Base-by-base conservation (phyloP, 2,113 vertebrate species). In the Protomyctophum bolini region DNA sequence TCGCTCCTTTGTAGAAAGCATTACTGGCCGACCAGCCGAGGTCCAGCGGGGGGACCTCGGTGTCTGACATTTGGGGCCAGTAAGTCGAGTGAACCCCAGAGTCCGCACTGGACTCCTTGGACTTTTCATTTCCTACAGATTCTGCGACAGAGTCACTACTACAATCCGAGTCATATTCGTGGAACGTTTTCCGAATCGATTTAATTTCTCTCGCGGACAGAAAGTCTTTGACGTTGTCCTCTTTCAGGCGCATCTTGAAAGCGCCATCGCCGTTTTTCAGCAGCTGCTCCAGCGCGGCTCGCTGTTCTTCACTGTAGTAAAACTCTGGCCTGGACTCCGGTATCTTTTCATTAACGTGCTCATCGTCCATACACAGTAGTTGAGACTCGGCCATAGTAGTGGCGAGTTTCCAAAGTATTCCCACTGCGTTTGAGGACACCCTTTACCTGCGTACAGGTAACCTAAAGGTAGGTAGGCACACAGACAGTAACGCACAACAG, bases 241-340 rank as follows among this genome's bases (percentile, higher is more conserved):
- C 88, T 65, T 88, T 78, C 54, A 98, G 87, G 4, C 86, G 85
- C 87, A 94, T 93, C 75, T 90, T 90, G 81, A 97, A 98, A 6
- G 93, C 93, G 7, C 91, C 93, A 72, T 96, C 95, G 2, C 96
- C 97, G 63, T 84, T 79, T 45, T 83, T 72, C 72, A 96, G 86
- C 50, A 99, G 92, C 56, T 86, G 91, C 83, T 98, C 95, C 70
- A 99, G 82, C 0, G 95, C 95, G 7, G 93, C 90, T 1, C 97
- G 94, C 85, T 96, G 96, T 88, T 96, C 93, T 91, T 99, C 97
- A 83, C 96, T 97, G 92, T 98, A 98, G 88, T 97, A 98, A 79
- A 95, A 99, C 68, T 95, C 92, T 6, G 96, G 93, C 12, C 93
- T 90, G 58, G 87, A 90, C 76, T 97, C 95, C 6, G 87, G 94